Base-by-base conservation (phyloP, 2,888 invertebrate genomes). In the Oithona nana region DNA sequence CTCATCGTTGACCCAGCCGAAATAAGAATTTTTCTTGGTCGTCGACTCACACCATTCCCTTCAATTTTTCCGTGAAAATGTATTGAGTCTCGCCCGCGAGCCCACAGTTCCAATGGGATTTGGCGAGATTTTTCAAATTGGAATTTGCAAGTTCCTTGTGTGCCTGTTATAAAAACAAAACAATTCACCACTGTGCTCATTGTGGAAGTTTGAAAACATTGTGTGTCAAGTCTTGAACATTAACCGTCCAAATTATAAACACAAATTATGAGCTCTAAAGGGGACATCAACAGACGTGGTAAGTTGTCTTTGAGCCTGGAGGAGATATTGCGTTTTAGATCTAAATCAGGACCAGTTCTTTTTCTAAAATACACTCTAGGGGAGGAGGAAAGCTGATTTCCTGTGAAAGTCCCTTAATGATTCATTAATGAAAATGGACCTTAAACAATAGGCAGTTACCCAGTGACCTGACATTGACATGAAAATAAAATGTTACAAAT, bases 241-340 rank as follows among this genome's bases (percentile, higher is more conserved):
- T 39, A 6, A 39, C 39, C 39, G 39, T 39, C 39, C 39, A 39
- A 39, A 39, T 1, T 48, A 13, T 1, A 58, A 48, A 11, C 26
- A 28, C 29, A 39, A 30, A 20, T 4, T 22, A 59, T 59, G 59
- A 59, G 59, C 29, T 59, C 59, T 26, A 59, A 59, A 20, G 59
- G 59, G 22, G 59, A 59, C 26, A 59, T 59, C 49, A 59, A 59
- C 28, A 49, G 59, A 48, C 49, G 59, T 26, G 59, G 59, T 59
- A 22, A 39, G 59, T 16, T 39, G 6, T 16, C 6, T 39, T 39
- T 39, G 39, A 6, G 6, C 8, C 16, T 39, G 6, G 8, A 39
- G 16, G 39, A 6, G 39, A 16, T 16, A n/a, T n/a, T n/a, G n/a
- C n/a, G n/a, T n/a, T n/a, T n/a, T n/a, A n/a, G n/a, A n/a, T n/a